Evolutionary conservation across 2,113 vertebrate species (phyloP).

Genomic region (Microcebus tavaratra): DNA sequence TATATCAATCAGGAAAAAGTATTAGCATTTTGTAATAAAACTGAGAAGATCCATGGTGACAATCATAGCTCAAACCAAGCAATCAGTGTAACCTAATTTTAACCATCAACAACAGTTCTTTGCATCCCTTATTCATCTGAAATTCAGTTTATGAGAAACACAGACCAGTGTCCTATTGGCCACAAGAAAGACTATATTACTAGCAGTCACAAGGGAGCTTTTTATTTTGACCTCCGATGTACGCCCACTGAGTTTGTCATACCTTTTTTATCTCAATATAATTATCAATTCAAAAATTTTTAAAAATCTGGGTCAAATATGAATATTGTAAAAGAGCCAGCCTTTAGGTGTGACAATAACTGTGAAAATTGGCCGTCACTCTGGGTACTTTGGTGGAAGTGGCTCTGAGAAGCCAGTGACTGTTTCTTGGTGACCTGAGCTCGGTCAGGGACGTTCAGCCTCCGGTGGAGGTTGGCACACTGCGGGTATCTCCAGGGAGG

Average conservation of each 20-base stretch:
- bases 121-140: background rate
- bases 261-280: slow-evolving; percentile 2
- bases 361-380: too few species aligned
- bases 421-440: fast-evolving
- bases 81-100: background rate
- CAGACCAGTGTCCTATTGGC: background rate
- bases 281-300: background rate
- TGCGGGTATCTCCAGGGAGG: fast-evolving
- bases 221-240: background rate
- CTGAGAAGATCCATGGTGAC: background rate
- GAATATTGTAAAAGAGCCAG: background rate
- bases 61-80: background rate
- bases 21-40: background rate
- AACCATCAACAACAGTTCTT: background rate
- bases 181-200: background rate
- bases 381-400: background rate
- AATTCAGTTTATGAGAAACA: background rate
- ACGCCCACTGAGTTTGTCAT: background rate
- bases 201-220: background rate
- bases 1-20: background rate
- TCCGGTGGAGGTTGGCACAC: fast-evolving
- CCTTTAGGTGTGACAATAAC: background rate
- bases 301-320: background rate
- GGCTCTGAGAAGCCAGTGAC: fast-evolving
- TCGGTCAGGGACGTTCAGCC: fast-evolving